Base-by-base conservation (phyloP, 2,888 invertebrate species). In the Andrena chrysosceles region DNA sequence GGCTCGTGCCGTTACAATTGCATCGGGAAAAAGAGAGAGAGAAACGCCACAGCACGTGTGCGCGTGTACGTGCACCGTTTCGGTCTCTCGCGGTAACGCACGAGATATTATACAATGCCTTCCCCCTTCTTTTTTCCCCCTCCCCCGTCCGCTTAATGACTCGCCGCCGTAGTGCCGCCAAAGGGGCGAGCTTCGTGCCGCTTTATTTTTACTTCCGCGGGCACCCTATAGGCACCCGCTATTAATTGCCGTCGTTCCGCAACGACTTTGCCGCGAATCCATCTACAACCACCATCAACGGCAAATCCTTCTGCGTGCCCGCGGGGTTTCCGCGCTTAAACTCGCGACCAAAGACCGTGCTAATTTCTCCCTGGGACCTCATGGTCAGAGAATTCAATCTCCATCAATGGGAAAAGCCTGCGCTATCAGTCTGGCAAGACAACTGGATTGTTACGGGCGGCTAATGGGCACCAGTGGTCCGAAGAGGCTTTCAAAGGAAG, bases 171-270 rank as follows among this genome's bases (percentile, higher is more conserved):
- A 81, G 89, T 89, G 92, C 93, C 93, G 93, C 92, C 93, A 92
- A 92, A 92, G 92, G 90, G 89, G 87, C 86, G 81, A 87, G 89
- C 87, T 89, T 90, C 90, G 90, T 92, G 90, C 89, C 90, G 89
- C 89, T 92, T 92, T 92, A 93, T 92, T 92, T 91, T 92, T 90
- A 93, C 92, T 93, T 93, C 93, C 92, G 92, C 90, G 87, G 93
- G 93, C 92, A 92, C 92, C 93, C 92, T 90, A 92, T 92, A 91
- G 92, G 86, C 89, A 91, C 90, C 89, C 89, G 91, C 92, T 91
- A 93, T 93, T 93, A 93, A 93, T 93, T 93, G 92, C 91, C 92
- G 91, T 90, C 92, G 90, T 92, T 91, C 90, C 92, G 91, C 89
- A 90, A 91, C 91, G 92, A 92, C 91, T 92, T 91, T 89, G 90